Evolutionary conservation across 2,113 vertebrate genomes (phyloP), one percentile per base, ranked within the genome.

Genomic region (Peromyscus californicus): DNA sequence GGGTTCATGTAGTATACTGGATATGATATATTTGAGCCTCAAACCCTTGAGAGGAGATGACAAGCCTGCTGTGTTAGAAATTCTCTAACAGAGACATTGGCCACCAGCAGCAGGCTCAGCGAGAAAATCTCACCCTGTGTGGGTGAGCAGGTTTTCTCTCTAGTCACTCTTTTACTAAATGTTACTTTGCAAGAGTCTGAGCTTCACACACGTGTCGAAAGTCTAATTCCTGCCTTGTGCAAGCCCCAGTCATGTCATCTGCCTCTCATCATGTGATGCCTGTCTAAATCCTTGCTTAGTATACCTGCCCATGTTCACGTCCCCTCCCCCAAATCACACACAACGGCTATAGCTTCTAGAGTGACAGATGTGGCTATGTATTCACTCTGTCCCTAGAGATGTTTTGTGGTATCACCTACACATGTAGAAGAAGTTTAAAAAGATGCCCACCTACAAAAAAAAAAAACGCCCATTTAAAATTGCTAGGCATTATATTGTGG

Each of bases 361-460:
- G 31, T 76, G 26, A 86, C 67, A 78, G 11, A 86, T 74, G 42
- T 3, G 54, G 12, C 11, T 76, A 61, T 83, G 83, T 74, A 86
- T 75, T 89, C 3, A 79, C 74, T 92, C 70, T 74, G 39, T 72
- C 33, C 24, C 26, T 74, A 75, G 63, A 95, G 86, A 95, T 54
- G 22, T 36, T 93, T 79, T 76, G 22, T 91, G 45, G 93, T 75
- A 7, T 95, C n/a, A 59, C n/a, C 67, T 83, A 63, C 65, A 33
- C 31, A 89, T 89, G 57, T 78, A 91, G 91, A 54, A 70, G 31
- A 22, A 16, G 5, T 72, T 82, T 90, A 16, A 93, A 63, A 90
- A 39, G 72, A 51, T 51, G 10, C 51, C 51, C 51, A 11, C 9
- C 51, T 51, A 51, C 51, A 51, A 54, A 54, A 54, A 54, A 54